These are phyloP conservation scores for Maccullochella peelii DNA, from an alignment of 2,113 vertebrate species.

Conservation along the genomic window DNA sequence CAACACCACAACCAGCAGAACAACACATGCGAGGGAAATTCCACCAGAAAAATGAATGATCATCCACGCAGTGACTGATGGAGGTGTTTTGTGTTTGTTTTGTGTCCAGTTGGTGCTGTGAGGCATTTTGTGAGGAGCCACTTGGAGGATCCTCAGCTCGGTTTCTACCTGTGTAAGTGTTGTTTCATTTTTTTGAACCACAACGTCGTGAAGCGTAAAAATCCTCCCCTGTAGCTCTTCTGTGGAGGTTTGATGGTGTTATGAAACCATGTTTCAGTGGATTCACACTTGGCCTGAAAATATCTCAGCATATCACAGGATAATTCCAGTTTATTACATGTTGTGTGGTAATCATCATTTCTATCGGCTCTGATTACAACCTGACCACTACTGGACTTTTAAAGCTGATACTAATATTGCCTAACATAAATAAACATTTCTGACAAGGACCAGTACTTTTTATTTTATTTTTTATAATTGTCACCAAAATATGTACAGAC, in stretches of 20 bases:
- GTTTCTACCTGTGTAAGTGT: conserved; percentile 94
- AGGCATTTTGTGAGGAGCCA: conserved; percentile 89
- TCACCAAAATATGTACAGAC: not conserved
- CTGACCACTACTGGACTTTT: not conserved
- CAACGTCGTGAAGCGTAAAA: not conserved
- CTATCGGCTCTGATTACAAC: not conserved
- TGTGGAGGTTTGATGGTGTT: not conserved
- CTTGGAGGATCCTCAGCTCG: conserved; percentile 86
- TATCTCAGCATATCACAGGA: not conserved
- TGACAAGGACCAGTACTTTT: too few species aligned
- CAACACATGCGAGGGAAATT: conserved; percentile 68
- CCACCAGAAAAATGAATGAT: conserved; percentile 51
- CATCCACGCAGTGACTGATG: conserved; percentile 11
- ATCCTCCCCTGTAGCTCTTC: not conserved
- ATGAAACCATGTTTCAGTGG: not conserved
- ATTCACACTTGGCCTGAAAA: not conserved
- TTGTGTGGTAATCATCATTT: not conserved
- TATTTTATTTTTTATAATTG: too few species aligned
- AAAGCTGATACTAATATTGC: not conserved
- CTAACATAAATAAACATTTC: not conserved
- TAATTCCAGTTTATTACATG: not conserved
- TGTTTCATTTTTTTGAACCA: not conserved
- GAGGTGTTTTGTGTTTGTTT: conserved; percentile 23
- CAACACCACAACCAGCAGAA: conserved; percentile 46
- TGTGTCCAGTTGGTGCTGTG: conserved; percentile 86